Evolutionary conservation across 2,888 invertebrate species (phyloP), one percentile per base, ranked within the genome.

Genomic region (Aleiodes leptofemur): DNA sequence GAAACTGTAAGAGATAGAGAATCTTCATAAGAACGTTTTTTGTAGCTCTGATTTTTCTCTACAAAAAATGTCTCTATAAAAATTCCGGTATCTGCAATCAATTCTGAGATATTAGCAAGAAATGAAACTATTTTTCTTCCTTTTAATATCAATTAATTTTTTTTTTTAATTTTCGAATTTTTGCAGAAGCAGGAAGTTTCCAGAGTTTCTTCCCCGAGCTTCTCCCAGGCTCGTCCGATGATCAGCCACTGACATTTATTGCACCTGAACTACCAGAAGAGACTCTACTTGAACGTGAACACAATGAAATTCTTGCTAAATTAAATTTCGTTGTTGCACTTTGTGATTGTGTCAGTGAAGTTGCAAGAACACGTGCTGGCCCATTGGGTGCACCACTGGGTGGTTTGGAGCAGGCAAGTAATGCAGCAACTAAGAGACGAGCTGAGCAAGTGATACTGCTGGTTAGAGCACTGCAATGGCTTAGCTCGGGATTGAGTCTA

Each of bases 241-340:
- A 90, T 50, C 90, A 91, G 79, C 93, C 94, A 23, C 91, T 94
- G 79, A 92, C 93, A 82, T 96, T 96, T 90, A 94, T 96, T 86
- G 95, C 97, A 16, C 98, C 98, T 13, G 97, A 98, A 89, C 91
- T 99, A 84, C 96, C 97, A 72, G 97, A 98, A 90, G 98, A 99
- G 91, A 98, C 98, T 14, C 92, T 98, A 66, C 93, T 98, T 85
- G 97, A 97, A 94, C 95, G 96, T 87, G 97, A 97, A 90, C 98
- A 98, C 91, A 98, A 97, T 91, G 97, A 98, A 90, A 98, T 97
- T 61, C 92, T 99, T 90, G 97, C 98, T 23, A 99, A 99, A 90
- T 92, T 99, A 82, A 97, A 98, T 91, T 99, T 99, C 91, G 98
- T 99, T 79, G 92, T 98, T 85, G 97, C 98, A 79, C 91, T 99